phyloP scores from a whole-genome alignment of 2,888 invertebrate species.

The Apoda limacodes region DNA sequence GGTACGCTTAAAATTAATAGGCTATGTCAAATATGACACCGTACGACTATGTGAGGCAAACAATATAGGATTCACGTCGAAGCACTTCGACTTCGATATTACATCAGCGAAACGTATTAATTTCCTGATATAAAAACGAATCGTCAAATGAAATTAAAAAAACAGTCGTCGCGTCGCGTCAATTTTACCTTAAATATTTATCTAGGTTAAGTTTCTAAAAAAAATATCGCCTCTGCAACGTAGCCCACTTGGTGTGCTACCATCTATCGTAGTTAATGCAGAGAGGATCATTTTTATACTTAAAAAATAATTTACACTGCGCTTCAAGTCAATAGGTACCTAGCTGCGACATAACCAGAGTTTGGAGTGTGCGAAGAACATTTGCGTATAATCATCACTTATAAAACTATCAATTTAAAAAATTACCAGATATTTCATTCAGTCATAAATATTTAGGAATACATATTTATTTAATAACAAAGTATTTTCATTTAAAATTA shows the following conservation, averaged over 20 bases:
- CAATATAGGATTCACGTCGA: conserved; percentile 60
- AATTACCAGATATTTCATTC: no score
- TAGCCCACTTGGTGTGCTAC: conserved; percentile 28
- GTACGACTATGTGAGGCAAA: conserved; percentile 66
- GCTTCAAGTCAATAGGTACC: no score
- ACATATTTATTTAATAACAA: no score
- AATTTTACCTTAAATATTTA: conserved; percentile 16
- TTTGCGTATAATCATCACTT: no score
- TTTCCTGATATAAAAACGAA: conserved; percentile 48
- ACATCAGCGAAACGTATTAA: conserved; percentile 40
- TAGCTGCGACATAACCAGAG: no score
- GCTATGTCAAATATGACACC: conserved; percentile 64
- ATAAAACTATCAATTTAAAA: no score
- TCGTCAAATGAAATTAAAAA: conserved; percentile 30
- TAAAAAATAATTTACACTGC: no score
- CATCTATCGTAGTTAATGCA: conserved; percentile 38
- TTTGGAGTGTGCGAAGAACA: no score
- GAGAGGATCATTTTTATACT: no score
- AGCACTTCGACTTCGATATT: conserved; percentile 40
- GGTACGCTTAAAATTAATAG: conserved; percentile 64
- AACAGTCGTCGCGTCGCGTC: conserved; percentile 25
- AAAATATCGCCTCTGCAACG: conserved; percentile 27
- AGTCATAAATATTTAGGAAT: no score
- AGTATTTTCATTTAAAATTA: no score
- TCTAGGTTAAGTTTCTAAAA: conserved; percentile 21